Evolutionary conservation across 2,797 vertebrate species (phyloP).

Genomic region (Micromesistius poutassou): DNA sequence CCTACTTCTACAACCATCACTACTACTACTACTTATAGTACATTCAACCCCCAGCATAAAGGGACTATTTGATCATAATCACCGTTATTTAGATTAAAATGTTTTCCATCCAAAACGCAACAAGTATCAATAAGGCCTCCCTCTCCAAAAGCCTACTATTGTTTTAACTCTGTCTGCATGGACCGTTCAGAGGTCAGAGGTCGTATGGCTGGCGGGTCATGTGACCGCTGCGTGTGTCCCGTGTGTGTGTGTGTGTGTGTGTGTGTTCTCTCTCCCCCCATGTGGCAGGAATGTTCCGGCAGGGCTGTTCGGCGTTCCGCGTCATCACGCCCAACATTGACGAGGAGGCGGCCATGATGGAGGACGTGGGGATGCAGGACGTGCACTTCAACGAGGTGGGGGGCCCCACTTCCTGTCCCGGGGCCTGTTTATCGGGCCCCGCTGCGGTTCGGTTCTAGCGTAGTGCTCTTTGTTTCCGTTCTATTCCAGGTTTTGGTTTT

Average conservation of each 20-base stretch:
- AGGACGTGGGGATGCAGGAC: conserved; percentile 98
- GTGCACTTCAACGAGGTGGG: conserved; percentile 96
- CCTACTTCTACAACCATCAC: neutral
- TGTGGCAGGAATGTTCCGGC: conserved; percentile 86
- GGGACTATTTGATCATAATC: neutral
- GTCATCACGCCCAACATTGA: conserved; percentile 99
- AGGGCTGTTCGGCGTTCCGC: conserved; percentile 91
- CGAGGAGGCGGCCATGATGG: conserved; percentile 99
- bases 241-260: too few relatives aligned
- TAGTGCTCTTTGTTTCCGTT: neutral
- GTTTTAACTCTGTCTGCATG: neutral
- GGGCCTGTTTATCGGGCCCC: neutral
- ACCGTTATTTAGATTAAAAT: neutral
- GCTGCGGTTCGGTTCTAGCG: neutral
- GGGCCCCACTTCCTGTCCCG: neutral
- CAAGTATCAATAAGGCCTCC: neutral
- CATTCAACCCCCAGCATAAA: neutral
- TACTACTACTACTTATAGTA: neutral
- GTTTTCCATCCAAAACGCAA: neutral
- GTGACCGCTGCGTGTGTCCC: neutral
- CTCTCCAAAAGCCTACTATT: neutral
- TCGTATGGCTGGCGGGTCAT: neutral
- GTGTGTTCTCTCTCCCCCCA: too few relatives aligned
- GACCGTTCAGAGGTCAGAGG: neutral
- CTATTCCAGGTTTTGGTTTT: neutral